Conservation (phyloP, 2,888 invertebrate species). For the Chironomus riparius region DNA sequence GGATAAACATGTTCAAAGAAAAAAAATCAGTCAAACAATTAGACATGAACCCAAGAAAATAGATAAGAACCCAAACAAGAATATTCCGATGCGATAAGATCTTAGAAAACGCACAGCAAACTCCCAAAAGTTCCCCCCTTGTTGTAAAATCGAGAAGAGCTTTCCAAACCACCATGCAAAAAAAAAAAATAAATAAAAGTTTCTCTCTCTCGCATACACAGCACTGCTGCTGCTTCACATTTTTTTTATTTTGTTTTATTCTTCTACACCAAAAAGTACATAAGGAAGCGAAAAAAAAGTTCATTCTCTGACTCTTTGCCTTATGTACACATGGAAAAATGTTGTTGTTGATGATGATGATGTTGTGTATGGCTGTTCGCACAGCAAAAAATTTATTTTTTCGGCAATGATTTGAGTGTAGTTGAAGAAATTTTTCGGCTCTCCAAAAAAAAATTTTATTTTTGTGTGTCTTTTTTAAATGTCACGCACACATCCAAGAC, state of each 20-base stretch:
- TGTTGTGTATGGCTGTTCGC: not conserved
- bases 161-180: too few species aligned
- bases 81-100: too few species aligned
- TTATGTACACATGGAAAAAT: not conserved
- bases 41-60: too few species aligned
- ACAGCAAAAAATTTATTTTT: not conserved
- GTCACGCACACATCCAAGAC: not conserved
- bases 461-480: not conserved
- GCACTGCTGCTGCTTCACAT: not conserved
- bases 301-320: conserved; percentile 4
- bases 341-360: not conserved
- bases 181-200: not conserved
- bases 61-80: too few species aligned
- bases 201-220: not conserved
- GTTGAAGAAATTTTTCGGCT: conserved; percentile 6
- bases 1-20: too few species aligned
- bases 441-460: not conserved
- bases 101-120: too few species aligned
- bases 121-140: too few species aligned
- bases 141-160: too few species aligned
- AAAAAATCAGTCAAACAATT: too few species aligned
- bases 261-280: not conserved
- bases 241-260: not conserved
- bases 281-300: conserved; percentile 23
- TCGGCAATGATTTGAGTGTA: conserved; percentile 6